phyloP scores from a whole-genome alignment of 1,140 invertebrate genomes.

The Temnothorax curvispinosus region DNA sequence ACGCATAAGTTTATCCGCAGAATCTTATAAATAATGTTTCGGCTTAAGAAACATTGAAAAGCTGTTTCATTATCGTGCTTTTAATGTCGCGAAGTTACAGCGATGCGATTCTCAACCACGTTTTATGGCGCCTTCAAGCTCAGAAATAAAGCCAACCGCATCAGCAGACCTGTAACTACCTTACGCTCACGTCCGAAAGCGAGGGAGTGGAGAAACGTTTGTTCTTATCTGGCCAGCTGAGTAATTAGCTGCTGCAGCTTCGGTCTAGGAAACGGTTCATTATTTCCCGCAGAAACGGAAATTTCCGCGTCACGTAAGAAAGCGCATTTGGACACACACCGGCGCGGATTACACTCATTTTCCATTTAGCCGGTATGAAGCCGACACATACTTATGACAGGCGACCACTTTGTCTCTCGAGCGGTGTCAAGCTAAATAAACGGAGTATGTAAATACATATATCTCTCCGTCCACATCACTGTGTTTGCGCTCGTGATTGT shows the following conservation, averaged over 20 bases:
- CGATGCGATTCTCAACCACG: background rate
- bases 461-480: slow-evolving; percentile 3
- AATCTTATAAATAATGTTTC: background rate
- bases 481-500: slow-evolving; percentile 11
- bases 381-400: slow-evolving; percentile 12
- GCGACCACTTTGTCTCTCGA: background rate
- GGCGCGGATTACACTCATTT: slow-evolving; percentile 10
- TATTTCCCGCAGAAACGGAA: slow-evolving; percentile 11
- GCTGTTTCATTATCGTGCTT: slow-evolving; percentile 3
- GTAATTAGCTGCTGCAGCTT: slow-evolving; percentile 18
- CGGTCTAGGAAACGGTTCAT: slow-evolving; percentile 32
- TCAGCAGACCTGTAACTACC: background rate
- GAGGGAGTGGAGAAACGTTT: slow-evolving; percentile 13
- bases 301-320: slow-evolving; percentile 11
- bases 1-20: background rate
- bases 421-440: slow-evolving; percentile 36
- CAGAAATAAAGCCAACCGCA: background rate
- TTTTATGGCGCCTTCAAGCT: slow-evolving; percentile 5
- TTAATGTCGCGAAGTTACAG: slow-evolving; percentile 1
- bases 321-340: background rate
- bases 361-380: slow-evolving; percentile 4
- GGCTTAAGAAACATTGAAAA: background rate
- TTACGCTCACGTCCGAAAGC: slow-evolving; percentile 26
- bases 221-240: slow-evolving; percentile 21
- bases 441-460: slow-evolving; percentile 28